These are phyloP conservation scores for Coleophora flavipennella DNA, from an alignment of 2,888 invertebrate genomes.

Conservation along the genomic window DNA sequence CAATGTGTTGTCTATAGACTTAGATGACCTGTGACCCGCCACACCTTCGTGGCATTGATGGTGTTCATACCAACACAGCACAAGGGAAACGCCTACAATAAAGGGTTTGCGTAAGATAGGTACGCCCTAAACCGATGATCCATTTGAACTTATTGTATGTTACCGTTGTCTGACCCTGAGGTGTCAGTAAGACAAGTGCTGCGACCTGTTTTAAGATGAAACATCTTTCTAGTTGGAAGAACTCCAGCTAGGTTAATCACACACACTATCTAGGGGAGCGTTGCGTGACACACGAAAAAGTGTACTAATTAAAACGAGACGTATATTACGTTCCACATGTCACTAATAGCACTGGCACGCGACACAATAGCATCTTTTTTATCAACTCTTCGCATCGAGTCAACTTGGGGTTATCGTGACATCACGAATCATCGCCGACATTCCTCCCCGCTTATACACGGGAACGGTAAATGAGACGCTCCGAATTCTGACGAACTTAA, in stretches of 20 bases:
- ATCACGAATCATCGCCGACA: too few relatives aligned
- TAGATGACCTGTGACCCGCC: neutral
- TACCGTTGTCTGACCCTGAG: too few relatives aligned
- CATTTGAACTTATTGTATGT: too few relatives aligned
- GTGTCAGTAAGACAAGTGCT: too few relatives aligned
- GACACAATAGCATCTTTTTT: constrained; percentile 40
- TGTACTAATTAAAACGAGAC: constrained; percentile 47
- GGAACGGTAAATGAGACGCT: constrained; percentile 30
- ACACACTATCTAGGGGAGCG: constrained; percentile 22
- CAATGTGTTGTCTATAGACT: neutral
- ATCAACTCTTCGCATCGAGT: constrained; percentile 16
- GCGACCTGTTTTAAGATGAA: too few relatives aligned
- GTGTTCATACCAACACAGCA: neutral
- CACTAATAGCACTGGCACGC: constrained; percentile 30
- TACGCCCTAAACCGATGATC: neutral
- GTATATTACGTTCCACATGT: constrained; percentile 42
- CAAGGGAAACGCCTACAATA: neutral
- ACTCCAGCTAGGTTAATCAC: too few relatives aligned
- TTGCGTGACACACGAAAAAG: constrained; percentile 47
- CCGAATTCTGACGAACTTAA: constrained; percentile 20
- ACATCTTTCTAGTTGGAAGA: too few relatives aligned
- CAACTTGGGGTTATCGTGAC: constrained; percentile 2
- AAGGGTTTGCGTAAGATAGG: neutral
- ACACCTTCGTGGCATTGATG: constrained; percentile 1
- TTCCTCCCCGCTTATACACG: constrained; percentile 23